Conservation (phyloP, 2,113 vertebrate species). For the Cavia porcellus region DNA sequence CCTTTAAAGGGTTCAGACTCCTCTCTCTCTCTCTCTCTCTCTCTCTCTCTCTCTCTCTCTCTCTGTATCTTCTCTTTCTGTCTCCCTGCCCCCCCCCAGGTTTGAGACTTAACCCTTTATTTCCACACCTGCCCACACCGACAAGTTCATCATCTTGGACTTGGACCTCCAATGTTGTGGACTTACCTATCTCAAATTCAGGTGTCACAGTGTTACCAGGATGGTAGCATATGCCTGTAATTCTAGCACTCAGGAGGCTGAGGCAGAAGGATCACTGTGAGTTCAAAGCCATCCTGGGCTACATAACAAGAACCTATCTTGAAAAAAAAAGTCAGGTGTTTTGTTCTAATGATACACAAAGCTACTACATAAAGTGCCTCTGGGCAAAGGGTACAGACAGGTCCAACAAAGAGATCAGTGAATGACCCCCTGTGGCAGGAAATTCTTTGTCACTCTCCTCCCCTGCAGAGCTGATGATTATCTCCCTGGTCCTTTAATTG, state of each 20-base stretch:
- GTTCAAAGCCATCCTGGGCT: neutral
- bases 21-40: no score
- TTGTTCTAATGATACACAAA: neutral
- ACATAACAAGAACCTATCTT: neutral
- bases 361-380: neutral
- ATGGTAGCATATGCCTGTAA: no score
- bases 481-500: neutral
- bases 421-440: neutral
- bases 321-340: neutral
- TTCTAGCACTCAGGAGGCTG: neutral
- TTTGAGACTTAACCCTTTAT: neutral
- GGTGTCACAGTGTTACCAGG: neutral
- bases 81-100: no score
- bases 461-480: neutral
- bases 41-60: neutral
- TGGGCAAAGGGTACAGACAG: neutral
- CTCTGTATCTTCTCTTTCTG: no score
- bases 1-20: neutral
- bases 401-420: no score
- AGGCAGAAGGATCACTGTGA: neutral
- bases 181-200: neutral
- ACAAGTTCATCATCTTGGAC: neutral
- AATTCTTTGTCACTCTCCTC: neutral
- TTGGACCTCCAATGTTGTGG: neutral
- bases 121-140: neutral